phyloP scores from a whole-genome alignment of 2,888 invertebrate genomes.

The Sphaerophoria taeniata region DNA sequence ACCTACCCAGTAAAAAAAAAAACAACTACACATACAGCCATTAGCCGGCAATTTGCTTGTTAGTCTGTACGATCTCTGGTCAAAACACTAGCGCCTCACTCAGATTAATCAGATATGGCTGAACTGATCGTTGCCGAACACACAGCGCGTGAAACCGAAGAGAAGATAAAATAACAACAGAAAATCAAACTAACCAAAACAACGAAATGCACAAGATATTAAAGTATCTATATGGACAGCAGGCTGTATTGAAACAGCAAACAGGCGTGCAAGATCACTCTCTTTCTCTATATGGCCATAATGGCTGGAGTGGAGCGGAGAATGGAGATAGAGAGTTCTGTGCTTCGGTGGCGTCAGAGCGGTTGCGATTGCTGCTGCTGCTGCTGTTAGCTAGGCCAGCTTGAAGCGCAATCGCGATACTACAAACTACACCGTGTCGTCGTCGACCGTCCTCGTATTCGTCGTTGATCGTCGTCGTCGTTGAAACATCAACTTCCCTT shows the following conservation, averaged over 20 bases:
- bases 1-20: background rate
- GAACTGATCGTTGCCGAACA: constrained; percentile 42
- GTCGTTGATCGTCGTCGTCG: constrained; percentile 48
- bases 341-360: constrained; percentile 5
- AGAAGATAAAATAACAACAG: constrained; percentile 36
- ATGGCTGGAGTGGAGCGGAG: constrained; percentile 10
- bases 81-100: constrained; percentile 73
- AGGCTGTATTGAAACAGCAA: constrained; percentile 10
- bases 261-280: constrained; percentile 64
- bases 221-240: constrained; percentile 44
- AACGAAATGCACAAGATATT: constrained; percentile 59
- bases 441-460: background rate
- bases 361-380: constrained; percentile 8
- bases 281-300: constrained; percentile 60
- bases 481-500: background rate
- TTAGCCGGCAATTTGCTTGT: constrained; percentile 73
- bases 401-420: constrained; percentile 53
- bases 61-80: constrained; percentile 65
- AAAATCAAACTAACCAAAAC: constrained; percentile 28
- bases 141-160: constrained; percentile 53
- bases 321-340: constrained; percentile 19
- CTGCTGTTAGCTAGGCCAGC: constrained; percentile 17
- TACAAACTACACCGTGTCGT: constrained; percentile 20
- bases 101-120: constrained; percentile 35
- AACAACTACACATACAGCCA: constrained; percentile 49